Evolutionary conservation across 2,113 vertebrate species (phyloP).

Genomic region (Scomber colias): DNA sequence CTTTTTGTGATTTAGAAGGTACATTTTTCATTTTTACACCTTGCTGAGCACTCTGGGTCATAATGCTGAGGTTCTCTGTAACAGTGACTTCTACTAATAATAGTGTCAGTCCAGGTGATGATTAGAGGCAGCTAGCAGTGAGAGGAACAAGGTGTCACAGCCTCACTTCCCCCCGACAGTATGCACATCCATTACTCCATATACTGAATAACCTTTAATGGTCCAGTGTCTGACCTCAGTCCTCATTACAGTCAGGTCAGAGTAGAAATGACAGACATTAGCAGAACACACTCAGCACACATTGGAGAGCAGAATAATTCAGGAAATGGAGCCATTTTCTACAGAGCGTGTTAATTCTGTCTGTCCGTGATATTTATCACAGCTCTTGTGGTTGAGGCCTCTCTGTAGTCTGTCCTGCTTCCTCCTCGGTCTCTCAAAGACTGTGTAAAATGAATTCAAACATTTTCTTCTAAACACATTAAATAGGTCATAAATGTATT

Average conservation of each 20-base stretch:
- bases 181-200: slow-evolving; percentile 8
- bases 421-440: neutral
- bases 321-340: slow-evolving; percentile 12
- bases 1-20: neutral
- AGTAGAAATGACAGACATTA: slow-evolving; percentile 26
- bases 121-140: neutral
- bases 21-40: neutral
- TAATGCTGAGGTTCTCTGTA: neutral
- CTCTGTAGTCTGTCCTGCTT: slow-evolving; percentile 5
- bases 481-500: too few species aligned
- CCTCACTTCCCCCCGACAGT: neutral
- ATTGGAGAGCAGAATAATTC: neutral
- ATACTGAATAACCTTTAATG: slow-evolving; percentile 5
- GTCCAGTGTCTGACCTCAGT: slow-evolving; percentile 14
- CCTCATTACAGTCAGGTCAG: slow-evolving; percentile 3
- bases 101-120: neutral
- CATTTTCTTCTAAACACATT: too few species aligned
- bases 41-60: neutral
- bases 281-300: neutral
- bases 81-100: slow-evolving; percentile 1
- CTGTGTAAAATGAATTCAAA: too few species aligned
- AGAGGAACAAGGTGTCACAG: neutral
- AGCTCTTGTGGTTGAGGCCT: neutral
- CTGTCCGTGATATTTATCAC: neutral
- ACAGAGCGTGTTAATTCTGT: neutral